Percentiles rank a stretch among this genome's conserved stretches.
Evolutionary conservation across 2,797 vertebrate species (phyloP).

Genomic region (Cyprinodon diabolis): DNA sequence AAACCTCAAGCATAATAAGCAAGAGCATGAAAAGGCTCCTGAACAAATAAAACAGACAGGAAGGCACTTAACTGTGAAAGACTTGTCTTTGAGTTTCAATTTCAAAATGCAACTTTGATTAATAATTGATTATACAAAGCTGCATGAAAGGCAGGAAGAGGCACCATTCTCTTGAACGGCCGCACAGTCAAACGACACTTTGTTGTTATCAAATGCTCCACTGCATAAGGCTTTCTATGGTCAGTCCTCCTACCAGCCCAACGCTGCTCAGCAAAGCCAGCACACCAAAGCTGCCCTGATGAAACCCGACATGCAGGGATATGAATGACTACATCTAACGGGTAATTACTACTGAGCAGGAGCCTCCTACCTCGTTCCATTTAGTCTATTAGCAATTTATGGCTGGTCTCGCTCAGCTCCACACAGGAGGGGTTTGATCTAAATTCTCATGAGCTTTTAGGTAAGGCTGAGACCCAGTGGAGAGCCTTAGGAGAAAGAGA

Average conservation of each 20-base stretch:
- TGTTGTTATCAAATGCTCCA: constrained; percentile 94
- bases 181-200: constrained; percentile 94
- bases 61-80: constrained; percentile 80
- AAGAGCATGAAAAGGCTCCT: constrained; percentile 59
- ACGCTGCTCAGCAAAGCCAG: constrained; percentile 67
- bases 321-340: constrained; percentile 84
- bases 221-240: constrained; percentile 79
- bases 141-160: constrained; percentile 99
- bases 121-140: constrained; percentile 99
- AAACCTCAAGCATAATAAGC: constrained; percentile 58
- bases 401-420: constrained; percentile 87
- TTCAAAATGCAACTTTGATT: constrained; percentile 96
- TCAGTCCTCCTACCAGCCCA: constrained; percentile 56
- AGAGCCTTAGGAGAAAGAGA: constrained; percentile 67
- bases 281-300: constrained; percentile 78
- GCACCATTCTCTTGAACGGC: constrained; percentile 87
- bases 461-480: constrained; percentile 71
- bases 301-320: constrained; percentile 83
- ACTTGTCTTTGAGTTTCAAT: constrained; percentile 92
- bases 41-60: constrained; percentile 69
- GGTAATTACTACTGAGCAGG: constrained; percentile 80
- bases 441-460: constrained; percentile 79
- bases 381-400: constrained; percentile 98
- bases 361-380: constrained; percentile 87
- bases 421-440: constrained; percentile 84